These are phyloP conservation scores for Drosophila tsacasi DNA, from an alignment of 1,140 invertebrate genomes.

Conservation along the genomic window DNA sequence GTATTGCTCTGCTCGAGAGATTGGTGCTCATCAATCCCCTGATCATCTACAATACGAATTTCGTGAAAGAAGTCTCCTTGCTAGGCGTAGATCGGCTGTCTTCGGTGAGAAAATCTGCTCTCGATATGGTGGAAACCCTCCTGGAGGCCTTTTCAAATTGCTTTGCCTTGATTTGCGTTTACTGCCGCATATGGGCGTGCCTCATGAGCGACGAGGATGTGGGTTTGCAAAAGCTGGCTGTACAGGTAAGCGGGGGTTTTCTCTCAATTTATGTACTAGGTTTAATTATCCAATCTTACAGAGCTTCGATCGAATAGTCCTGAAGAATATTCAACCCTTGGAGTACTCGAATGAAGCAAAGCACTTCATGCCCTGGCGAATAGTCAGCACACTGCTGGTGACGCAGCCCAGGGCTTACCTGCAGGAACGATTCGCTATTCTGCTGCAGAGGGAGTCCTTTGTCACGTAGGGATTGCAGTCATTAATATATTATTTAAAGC, in stretches of 20 bases:
- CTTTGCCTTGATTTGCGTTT: conserved; percentile 70
- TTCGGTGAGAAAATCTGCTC: conserved; percentile 67
- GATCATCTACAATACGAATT: conserved; percentile 80
- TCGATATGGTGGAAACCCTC: conserved; percentile 66
- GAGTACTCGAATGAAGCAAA: conserved; percentile 73
- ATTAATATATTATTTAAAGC: not conserved
- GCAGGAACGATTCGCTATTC: conserved; percentile 49
- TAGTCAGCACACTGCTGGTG: conserved; percentile 65
- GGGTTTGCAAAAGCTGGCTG: conserved; percentile 61
- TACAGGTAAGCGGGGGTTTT: conserved; percentile 31
- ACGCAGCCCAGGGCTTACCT: conserved; percentile 72
- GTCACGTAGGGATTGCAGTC: conserved; percentile 46
- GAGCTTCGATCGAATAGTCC: conserved; percentile 69
- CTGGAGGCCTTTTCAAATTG: conserved; percentile 69
- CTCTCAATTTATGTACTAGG: no score
- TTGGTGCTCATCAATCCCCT: conserved; percentile 68
- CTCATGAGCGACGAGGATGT: conserved; percentile 72
- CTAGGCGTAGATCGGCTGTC: conserved; percentile 64
- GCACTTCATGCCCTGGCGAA: conserved; percentile 81
- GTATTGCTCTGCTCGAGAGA: conserved; percentile 73
- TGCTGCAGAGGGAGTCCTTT: conserved; percentile 52
- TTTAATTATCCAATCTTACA: conserved; percentile 2
- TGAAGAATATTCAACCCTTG: conserved; percentile 68
- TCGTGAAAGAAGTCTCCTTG: conserved; percentile 57
- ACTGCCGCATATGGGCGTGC: conserved; percentile 73